phyloP scores from a whole-genome alignment of 2,888 invertebrate genomes.

The Pediacus dermestoides region DNA sequence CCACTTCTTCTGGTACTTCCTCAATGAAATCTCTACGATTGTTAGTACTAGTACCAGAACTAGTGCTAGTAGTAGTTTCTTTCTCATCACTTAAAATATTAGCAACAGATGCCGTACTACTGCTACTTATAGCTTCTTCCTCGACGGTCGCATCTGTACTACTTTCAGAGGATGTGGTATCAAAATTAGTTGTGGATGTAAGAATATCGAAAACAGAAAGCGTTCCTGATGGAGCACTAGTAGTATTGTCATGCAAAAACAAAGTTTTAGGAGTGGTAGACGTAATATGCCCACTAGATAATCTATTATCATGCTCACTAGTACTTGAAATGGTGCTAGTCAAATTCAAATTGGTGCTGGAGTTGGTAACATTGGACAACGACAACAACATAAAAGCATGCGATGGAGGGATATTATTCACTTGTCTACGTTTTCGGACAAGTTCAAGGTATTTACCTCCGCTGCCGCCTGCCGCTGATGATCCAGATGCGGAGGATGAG shows the following conservation, averaged over 20 bases:
- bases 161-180: too few relatives aligned
- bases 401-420: conserved; percentile 39
- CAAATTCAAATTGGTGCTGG: too few relatives aligned
- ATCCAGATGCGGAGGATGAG: conserved; percentile 47
- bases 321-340: conserved; percentile 33
- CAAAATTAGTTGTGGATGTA: conserved; percentile 32
- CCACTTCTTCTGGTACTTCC: too few relatives aligned
- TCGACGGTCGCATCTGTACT: too few relatives aligned
- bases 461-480: too few relatives aligned
- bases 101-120: too few relatives aligned
- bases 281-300: conserved; percentile 38
- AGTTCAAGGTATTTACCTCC: conserved; percentile 56
- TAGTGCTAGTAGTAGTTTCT: too few relatives aligned
- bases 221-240: conserved; percentile 31
- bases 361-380: conserved; percentile 26
- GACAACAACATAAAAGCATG: conserved; percentile 47
- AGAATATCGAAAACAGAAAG: conserved; percentile 29
- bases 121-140: too few relatives aligned
- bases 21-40: too few relatives aligned
- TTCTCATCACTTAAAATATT: too few relatives aligned
- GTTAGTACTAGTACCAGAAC: too few relatives aligned
- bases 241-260: conserved; percentile 43
- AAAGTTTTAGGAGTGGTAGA: conserved; percentile 27
- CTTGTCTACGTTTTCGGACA: conserved; percentile 69
- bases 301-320: conserved; percentile 38